Percentiles rank a stretch among this genome's conserved stretches.
phyloP scores from a whole-genome alignment of 2,113 vertebrate genomes.

The Atractosteus spatula region DNA sequence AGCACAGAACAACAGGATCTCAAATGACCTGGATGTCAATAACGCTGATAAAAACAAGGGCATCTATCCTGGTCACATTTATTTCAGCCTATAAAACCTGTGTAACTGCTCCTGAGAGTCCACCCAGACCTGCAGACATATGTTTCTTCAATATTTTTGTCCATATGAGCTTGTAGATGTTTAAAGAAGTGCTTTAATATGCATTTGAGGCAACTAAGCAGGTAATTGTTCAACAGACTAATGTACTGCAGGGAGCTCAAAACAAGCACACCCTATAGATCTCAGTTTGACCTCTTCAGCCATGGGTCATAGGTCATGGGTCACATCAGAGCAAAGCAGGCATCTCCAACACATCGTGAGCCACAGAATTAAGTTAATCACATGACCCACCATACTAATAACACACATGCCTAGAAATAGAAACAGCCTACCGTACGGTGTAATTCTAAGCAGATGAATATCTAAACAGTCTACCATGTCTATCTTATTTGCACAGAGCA shows the following conservation, averaged over 20 bases:
- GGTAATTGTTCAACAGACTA: background rate
- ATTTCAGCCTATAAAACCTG: background rate
- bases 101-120: background rate
- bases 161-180: background rate
- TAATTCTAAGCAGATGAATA: background rate
- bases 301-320: background rate
- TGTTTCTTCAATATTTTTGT: background rate
- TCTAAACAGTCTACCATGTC: background rate
- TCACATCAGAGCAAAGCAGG: background rate
- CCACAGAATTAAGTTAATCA: background rate
- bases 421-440: background rate
- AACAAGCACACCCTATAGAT: background rate
- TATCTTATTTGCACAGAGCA: background rate
- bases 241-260: background rate
- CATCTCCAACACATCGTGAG: background rate
- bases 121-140: background rate
- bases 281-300: constrained; percentile 13
- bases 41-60: background rate
- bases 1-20: background rate
- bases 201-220: background rate
- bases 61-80: background rate
- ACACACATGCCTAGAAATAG: background rate
- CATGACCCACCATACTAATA: background rate
- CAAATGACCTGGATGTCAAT: background rate
- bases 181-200: constrained; percentile 4